phyloP scores from a whole-genome alignment of 37 sponge, comb jelly and placozoan genomes.

The Oscarella lobularis region DNA sequence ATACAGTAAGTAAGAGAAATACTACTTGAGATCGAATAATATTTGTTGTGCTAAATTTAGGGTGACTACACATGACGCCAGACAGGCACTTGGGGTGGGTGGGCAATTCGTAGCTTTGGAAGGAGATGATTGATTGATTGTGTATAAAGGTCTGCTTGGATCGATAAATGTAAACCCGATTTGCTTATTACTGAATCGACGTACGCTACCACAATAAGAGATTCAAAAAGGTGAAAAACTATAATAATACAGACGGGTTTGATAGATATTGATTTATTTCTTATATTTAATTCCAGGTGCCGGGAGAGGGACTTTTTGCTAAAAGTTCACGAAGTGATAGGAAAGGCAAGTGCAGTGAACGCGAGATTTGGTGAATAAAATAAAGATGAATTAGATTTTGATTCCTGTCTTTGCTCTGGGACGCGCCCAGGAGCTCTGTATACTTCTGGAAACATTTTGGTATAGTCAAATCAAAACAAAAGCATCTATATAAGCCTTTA shows the following conservation, averaged over 20 bases:
- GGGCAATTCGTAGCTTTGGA: too few relatives aligned
- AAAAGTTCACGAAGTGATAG: constrained; percentile 83
- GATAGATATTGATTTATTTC: too few relatives aligned
- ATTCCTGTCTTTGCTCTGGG: constrained; percentile 98
- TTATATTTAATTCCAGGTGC: too few relatives aligned
- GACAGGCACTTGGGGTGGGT: constrained; percentile 96
- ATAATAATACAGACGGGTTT: too few relatives aligned
- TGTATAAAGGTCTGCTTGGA: constrained; percentile 80
- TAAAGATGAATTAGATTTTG: too few relatives aligned
- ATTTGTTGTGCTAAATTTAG: constrained; percentile 24
- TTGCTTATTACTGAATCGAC: constrained; percentile 96
- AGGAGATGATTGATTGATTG: too few relatives aligned
- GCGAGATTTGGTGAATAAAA: too few relatives aligned
- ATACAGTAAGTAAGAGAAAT: constrained; percentile 81
- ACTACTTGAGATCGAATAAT: too few relatives aligned
- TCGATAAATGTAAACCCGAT: constrained; percentile 87
- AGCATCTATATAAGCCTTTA: too few relatives aligned
- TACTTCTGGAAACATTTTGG: constrained; percentile 93
- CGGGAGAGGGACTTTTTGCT: constrained; percentile 91
- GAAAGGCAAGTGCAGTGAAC: constrained; percentile 68
- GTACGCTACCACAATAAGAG: constrained; percentile 96
- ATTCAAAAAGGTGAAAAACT: constrained; percentile 81
- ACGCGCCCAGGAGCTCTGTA: constrained; percentile 95
- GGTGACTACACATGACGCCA: constrained; percentile 99
- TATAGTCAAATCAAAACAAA: too few relatives aligned